Evolutionary conservation across 2,797 vertebrate genomes (phyloP).

Genomic region (Gymnothorax reevesii): DNA sequence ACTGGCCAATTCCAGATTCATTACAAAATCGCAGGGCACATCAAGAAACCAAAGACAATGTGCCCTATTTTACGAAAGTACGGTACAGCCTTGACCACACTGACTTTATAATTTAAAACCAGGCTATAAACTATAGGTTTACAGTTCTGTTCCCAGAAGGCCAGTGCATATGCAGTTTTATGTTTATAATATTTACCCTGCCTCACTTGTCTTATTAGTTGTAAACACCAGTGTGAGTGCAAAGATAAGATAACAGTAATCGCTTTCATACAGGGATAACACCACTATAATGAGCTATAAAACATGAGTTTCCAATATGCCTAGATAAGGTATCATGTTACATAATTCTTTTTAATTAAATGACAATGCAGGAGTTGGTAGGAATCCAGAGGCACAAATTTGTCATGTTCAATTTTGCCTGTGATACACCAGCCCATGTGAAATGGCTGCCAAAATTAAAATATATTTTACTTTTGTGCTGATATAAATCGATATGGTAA

Average conservation of each 20-base stretch:
- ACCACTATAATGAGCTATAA: not conserved
- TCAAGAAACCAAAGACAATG: not conserved
- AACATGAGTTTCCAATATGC: not conserved
- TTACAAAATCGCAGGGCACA: not conserved
- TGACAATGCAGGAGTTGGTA: not conserved
- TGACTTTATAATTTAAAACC: too few species aligned
- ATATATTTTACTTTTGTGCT: not conserved
- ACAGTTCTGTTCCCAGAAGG: not conserved
- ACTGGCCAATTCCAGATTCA: not conserved
- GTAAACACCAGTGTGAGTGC: not conserved
- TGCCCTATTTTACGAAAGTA: too few species aligned
- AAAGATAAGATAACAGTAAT: not conserved
- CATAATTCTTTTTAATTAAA: not conserved
- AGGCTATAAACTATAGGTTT: not conserved
- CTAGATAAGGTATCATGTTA: not conserved
- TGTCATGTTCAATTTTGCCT: not conserved
- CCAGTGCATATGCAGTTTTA: not conserved
- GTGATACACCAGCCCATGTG: not conserved
- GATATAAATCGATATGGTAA: not conserved
- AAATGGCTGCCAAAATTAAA: too few species aligned
- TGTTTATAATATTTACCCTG: not conserved
- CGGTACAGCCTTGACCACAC: too few species aligned
- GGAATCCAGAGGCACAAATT: not conserved
- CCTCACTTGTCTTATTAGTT: not conserved
- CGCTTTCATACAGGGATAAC: not conserved